These are phyloP conservation scores for Mamestra configurata DNA, from an alignment of 1,140 invertebrate species.

Conservation along the genomic window DNA sequence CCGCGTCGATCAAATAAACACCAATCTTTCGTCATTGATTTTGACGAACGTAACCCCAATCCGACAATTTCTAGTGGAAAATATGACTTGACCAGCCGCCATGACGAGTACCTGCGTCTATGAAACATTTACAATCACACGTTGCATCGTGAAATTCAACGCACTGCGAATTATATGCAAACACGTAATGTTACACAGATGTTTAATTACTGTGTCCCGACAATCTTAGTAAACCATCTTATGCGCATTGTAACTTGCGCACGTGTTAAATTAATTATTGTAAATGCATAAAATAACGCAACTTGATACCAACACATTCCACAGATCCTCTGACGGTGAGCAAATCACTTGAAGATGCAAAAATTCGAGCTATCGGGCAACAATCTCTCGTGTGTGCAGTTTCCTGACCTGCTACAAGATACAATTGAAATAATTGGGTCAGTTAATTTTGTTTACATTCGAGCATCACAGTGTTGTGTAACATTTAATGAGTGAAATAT, in stretches of 20 bases:
- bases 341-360: conserved; percentile 20
- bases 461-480: background rate
- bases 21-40: conserved; percentile 51
- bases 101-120: conserved; percentile 33
- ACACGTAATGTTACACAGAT: conserved; percentile 51
- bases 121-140: conserved; percentile 37
- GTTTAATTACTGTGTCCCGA: conserved; percentile 51
- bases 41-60: conserved; percentile 41
- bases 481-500: conserved; percentile 6
- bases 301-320: conserved; percentile 11
- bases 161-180: conserved; percentile 30
- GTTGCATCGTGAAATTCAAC: conserved; percentile 42
- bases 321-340: background rate
- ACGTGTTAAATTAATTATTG: conserved; percentile 44
- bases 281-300: conserved; percentile 45
- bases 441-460: conserved; percentile 27
- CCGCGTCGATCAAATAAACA: conserved; percentile 51
- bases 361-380: conserved; percentile 30
- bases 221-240: conserved; percentile 59
- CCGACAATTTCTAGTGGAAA: conserved; percentile 26
- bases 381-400: conserved; percentile 1
- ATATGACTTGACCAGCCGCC: conserved; percentile 40
- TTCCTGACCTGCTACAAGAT: background rate
- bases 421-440: conserved; percentile 19
- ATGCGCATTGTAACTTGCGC: conserved; percentile 20